These are phyloP conservation scores for Vulpes vulpes DNA, from an alignment of 2,113 vertebrate genomes.

Conservation along the genomic window DNA sequence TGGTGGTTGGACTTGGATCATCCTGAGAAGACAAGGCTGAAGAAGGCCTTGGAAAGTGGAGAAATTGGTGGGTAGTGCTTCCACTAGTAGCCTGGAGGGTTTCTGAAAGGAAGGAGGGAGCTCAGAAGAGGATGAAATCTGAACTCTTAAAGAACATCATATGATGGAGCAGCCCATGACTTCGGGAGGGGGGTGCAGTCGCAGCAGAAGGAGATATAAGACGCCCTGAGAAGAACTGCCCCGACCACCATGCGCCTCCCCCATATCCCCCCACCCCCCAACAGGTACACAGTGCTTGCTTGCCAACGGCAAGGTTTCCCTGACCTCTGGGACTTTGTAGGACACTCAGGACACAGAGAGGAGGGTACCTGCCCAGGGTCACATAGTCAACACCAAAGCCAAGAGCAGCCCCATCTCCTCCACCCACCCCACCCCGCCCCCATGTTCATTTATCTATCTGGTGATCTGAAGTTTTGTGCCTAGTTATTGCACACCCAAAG, in stretches of 20 bases:
- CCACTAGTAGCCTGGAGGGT: neutral
- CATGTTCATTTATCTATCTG: neutral
- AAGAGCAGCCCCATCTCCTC: neutral
- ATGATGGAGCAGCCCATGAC: neutral
- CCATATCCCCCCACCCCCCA: rapidly evolving
- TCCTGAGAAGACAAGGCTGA: neutral
- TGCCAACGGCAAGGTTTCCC: neutral
- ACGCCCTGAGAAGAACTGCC: neutral
- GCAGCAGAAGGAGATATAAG: neutral
- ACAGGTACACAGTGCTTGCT: neutral
- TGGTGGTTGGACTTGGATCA: rapidly evolving
- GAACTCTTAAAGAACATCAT: neutral
- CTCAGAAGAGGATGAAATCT: neutral
- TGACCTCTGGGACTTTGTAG: neutral
- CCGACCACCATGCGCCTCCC: too few relatives aligned
- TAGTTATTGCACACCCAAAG: neutral
- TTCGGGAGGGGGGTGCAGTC: neutral
- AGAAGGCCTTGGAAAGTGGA: neutral
- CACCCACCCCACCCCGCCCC: neutral
- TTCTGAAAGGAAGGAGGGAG: neutral
- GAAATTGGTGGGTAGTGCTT: neutral
- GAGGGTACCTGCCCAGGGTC: neutral
- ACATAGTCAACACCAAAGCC: neutral
- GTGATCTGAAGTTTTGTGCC: neutral
- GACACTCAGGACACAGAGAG: neutral